Evolutionary conservation across 2,113 vertebrate genomes (phyloP).

Genomic region (Naja naja): DNA sequence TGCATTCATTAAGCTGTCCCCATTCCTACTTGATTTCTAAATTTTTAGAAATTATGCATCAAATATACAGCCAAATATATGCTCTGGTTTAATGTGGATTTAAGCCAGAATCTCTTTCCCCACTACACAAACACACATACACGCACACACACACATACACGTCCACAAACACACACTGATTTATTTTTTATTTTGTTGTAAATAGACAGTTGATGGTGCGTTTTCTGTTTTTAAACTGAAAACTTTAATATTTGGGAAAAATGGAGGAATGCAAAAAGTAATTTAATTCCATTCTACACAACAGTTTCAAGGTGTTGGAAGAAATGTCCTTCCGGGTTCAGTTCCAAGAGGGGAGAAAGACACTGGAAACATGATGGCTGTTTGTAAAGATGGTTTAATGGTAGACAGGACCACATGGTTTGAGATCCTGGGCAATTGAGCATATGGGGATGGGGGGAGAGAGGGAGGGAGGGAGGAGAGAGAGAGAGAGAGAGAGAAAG

Average conservation of each 20-base stretch:
- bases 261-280: neutral
- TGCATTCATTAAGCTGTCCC: neutral
- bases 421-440: too few relatives aligned
- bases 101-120: neutral
- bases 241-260: neutral
- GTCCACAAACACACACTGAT: neutral
- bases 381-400: too few relatives aligned
- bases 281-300: neutral
- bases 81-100: neutral
- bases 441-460: too few relatives aligned
- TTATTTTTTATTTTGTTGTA: neutral
- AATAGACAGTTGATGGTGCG: neutral
- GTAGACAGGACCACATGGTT: too few relatives aligned
- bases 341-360: too few relatives aligned
- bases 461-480: too few relatives aligned
- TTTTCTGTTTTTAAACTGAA: neutral
- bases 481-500: too few relatives aligned
- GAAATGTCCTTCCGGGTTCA: too few relatives aligned
- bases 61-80: neutral
- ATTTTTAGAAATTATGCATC: neutral
- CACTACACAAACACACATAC: neutral
- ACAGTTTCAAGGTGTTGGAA: neutral
- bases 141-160: neutral
- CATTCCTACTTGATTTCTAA: neutral
- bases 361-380: too few relatives aligned